A percentile compares a stretch with the other conserved stretches of the same genome.
Evolutionary conservation across 2,113 vertebrate species (phyloP).

Genomic region (Prochilodus magdalenae): DNA sequence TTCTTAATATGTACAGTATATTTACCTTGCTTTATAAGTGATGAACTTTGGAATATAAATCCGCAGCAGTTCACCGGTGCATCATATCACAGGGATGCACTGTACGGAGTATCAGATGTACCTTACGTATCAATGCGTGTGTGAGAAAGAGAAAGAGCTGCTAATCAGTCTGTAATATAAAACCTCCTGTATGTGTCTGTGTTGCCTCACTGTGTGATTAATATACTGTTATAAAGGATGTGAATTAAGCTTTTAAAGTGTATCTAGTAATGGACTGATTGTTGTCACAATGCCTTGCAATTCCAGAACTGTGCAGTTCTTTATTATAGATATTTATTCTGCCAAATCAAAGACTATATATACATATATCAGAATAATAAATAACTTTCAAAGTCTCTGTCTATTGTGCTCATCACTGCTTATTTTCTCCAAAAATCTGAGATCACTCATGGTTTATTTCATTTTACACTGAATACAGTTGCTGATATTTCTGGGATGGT

Average conservation of each 20-base stretch:
- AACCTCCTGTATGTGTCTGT: slow-evolving; percentile 17
- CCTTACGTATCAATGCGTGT: background rate
- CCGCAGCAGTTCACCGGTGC: background rate
- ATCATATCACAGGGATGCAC: slow-evolving; percentile 18
- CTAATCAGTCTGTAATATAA: slow-evolving; percentile 20
- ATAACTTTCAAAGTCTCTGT: background rate
- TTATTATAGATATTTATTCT: slow-evolving; percentile 47
- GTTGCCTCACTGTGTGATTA: slow-evolving; percentile 14
- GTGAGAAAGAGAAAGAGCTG: background rate
- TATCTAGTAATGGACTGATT: slow-evolving; percentile 27
- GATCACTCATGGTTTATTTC: too few species aligned
- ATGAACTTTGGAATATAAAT: background rate
- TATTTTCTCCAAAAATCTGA: too few species aligned
- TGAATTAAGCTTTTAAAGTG: slow-evolving; percentile 36
- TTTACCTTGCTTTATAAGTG: slow-evolving; percentile 10
- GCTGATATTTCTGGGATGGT: too few species aligned
- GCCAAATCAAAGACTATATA: slow-evolving; percentile 37
- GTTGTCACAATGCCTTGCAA: slow-evolving; percentile 42
- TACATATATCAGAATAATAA: background rate
- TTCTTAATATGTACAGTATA: slow-evolving; percentile 12
- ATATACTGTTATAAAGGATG: slow-evolving; percentile 30
- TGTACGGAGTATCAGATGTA: background rate
- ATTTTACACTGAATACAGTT: too few species aligned
- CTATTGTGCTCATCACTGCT: background rate
- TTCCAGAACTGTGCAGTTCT: slow-evolving; percentile 28